Evolutionary conservation across 2,113 vertebrate genomes (phyloP).

Genomic region (Actenoides lindsayi): DNA sequence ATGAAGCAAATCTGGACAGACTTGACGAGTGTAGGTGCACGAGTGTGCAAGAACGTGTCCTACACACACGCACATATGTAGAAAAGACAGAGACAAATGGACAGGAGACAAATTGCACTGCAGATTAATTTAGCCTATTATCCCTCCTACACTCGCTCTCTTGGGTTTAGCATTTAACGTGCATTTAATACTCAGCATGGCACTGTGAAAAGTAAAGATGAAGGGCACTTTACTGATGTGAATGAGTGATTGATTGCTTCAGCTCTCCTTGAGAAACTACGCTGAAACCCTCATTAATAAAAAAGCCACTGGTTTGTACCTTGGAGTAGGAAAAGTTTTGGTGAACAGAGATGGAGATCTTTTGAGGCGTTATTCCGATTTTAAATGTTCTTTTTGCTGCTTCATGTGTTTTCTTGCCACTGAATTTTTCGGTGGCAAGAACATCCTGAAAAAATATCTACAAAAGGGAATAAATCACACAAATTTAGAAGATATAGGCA

Average conservation of each 20-base stretch:
- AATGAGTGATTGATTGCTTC: constrained; percentile 33
- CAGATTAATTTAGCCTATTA: background rate
- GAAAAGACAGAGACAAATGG: background rate
- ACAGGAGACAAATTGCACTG: background rate
- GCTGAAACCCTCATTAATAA: background rate
- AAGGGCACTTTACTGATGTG: constrained; percentile 18
- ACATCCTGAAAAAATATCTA: background rate
- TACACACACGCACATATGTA: background rate
- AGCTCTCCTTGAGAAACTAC: background rate
- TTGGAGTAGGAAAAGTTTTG: background rate
- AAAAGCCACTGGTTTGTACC: background rate
- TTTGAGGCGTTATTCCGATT: background rate
- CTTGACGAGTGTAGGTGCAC: accelerated
- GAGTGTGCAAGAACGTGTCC: background rate
- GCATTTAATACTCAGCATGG: background rate
- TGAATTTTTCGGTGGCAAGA: background rate
- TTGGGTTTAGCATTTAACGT: background rate
- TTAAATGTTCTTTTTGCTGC: background rate
- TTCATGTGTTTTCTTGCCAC: background rate
- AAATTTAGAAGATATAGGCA: background rate
- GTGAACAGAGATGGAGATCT: background rate
- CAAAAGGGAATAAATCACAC: background rate
- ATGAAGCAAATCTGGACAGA: background rate
- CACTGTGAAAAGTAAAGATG: background rate
- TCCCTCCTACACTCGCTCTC: background rate